Conservation (phyloP, 2,113 vertebrate species). For the Microcebus jonahi region DNA sequence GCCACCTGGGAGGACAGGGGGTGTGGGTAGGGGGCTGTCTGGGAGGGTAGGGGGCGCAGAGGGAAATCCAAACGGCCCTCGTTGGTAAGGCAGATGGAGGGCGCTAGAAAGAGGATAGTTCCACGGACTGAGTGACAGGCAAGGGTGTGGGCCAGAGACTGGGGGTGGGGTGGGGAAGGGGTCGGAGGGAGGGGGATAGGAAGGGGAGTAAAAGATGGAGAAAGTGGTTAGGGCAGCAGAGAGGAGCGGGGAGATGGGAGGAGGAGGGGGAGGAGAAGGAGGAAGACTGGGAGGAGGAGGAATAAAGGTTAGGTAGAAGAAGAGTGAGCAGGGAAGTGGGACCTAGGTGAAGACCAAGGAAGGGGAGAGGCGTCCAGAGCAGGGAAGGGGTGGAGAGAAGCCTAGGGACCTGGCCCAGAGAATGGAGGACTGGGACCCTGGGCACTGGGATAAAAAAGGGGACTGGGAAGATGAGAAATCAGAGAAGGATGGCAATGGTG, state of each 20-base stretch:
- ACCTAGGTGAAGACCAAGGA: background rate
- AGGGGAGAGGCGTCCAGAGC: background rate
- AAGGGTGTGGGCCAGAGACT: constrained; percentile 55
- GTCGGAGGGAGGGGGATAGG: background rate
- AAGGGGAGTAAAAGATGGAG: background rate
- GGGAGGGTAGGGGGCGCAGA: background rate
- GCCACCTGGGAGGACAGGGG: constrained; percentile 56
- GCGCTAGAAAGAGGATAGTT: background rate
- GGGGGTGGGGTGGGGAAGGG: constrained; percentile 31
- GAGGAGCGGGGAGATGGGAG: too few relatives aligned
- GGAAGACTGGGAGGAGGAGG: background rate
- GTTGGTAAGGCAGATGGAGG: background rate
- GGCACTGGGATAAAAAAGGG: background rate
- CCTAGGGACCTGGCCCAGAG: background rate
- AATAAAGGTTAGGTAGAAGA: background rate
- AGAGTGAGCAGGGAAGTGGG: background rate
- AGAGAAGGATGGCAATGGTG: background rate
- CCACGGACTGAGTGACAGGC: background rate
- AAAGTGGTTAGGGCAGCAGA: background rate
- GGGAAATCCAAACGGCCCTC: background rate
- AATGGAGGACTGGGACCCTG: background rate
- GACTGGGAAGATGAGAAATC: background rate
- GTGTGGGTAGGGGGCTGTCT: constrained; percentile 24
- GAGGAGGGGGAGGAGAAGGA: background rate
- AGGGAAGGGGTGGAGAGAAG: background rate